phyloP scores from a whole-genome alignment of 2,113 vertebrate genomes.

The Ceuthmochares aereus region DNA sequence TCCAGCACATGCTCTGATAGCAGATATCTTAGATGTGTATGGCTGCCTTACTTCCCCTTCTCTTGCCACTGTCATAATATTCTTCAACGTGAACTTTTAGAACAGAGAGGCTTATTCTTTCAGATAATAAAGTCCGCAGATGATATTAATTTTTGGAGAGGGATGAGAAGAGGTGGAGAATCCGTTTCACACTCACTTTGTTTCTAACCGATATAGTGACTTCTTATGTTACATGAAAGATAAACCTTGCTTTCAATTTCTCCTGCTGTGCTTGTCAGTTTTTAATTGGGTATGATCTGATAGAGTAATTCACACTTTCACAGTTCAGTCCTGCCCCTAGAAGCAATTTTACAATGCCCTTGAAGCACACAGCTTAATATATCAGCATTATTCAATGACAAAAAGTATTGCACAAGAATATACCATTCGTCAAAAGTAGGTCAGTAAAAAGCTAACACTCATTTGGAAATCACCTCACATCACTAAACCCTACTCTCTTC shows the following conservation, averaged over 20 bases:
- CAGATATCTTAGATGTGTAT: not conserved
- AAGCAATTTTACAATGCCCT: constrained; percentile 60
- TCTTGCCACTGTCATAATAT: not conserved
- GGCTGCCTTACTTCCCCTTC: not conserved
- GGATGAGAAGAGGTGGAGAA: not conserved
- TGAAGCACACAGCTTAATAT: constrained; percentile 61
- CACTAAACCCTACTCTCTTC: not conserved
- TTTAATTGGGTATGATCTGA: constrained; percentile 74
- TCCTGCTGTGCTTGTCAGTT: constrained; percentile 67
- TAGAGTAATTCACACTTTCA: constrained; percentile 68
- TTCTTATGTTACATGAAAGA: constrained; percentile 56
- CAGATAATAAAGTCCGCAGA: not conserved
- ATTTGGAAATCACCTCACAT: constrained; percentile 23
- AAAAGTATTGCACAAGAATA: constrained; percentile 56
- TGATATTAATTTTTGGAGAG: constrained; percentile 8
- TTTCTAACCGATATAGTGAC: constrained; percentile 53
- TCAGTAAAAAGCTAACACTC: constrained; percentile 46
- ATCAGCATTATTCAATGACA: constrained; percentile 66
- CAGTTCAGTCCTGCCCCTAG: constrained; percentile 60
- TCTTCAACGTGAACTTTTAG: not conserved
- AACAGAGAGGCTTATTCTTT: not conserved
- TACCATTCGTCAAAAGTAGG: constrained; percentile 47
- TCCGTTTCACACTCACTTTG: constrained; percentile 53
- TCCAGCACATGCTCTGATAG: not conserved
- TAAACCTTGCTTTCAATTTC: constrained; percentile 62